Evolutionary conservation across 2,113 vertebrate species (phyloP).

Genomic region (Pogona vitticeps): DNA sequence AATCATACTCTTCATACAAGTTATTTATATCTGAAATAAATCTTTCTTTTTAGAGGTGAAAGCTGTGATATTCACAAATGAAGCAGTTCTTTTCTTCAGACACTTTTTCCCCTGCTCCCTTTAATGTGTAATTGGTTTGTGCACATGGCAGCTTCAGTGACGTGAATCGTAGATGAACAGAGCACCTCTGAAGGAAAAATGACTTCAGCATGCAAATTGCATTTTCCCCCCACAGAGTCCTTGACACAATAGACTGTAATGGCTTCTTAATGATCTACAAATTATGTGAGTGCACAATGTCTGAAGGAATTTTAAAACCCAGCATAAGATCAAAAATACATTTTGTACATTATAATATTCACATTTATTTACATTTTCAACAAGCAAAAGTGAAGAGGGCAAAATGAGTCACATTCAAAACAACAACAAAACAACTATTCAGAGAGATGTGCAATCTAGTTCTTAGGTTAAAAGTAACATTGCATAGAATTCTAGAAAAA

Average conservation of each 20-base stretch:
- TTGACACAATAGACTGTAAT: neutral
- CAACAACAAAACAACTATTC: neutral
- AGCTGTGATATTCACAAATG: neutral
- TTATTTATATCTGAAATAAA: neutral
- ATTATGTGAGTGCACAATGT: conserved; percentile 16
- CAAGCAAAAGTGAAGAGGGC: conserved; percentile 17
- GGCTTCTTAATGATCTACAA: conserved; percentile 15
- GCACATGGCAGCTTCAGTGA: neutral
- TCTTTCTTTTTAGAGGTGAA: neutral
- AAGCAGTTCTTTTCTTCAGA: neutral
- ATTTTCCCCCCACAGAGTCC: neutral
- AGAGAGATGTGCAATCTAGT: neutral
- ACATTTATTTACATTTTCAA: neutral
- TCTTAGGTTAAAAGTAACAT: neutral
- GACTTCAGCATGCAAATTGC: conserved; percentile 28
- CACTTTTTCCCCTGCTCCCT: neutral
- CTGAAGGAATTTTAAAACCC: conserved; percentile 15
- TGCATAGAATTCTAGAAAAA: neutral
- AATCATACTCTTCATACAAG: neutral
- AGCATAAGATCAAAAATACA: neutral
- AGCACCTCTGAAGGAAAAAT: conserved; percentile 25
- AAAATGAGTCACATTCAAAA: neutral
- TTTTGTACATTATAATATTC: conserved; percentile 2
- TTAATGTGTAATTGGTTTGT: neutral
- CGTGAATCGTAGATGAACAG: neutral